Conservation (phyloP, 1,140 invertebrate genomes). For the Lordiphosa collinella region DNA sequence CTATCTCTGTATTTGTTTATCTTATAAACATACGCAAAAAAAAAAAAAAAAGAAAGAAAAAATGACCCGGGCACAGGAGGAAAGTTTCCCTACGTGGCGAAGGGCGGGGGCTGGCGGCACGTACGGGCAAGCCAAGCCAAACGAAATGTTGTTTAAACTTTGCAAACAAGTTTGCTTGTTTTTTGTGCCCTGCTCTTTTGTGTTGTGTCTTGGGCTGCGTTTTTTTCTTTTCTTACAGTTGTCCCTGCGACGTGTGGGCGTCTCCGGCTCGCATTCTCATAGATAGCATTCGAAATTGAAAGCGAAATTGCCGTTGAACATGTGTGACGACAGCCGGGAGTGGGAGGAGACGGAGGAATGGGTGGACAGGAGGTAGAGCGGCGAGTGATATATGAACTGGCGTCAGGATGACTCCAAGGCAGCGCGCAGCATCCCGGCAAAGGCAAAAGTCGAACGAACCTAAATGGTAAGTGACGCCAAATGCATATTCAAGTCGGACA, state of each 20-base stretch:
- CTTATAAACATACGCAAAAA: slow-evolving; percentile 65
- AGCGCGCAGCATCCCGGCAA: slow-evolving; percentile 37
- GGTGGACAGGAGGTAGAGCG: slow-evolving; percentile 10
- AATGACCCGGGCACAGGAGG: slow-evolving; percentile 12
- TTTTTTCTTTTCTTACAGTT: slow-evolving; percentile 22
- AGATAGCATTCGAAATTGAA: slow-evolving; percentile 77
- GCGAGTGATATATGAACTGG: slow-evolving; percentile 71
- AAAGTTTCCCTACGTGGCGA: background rate
- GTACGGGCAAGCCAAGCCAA: slow-evolving; percentile 54
- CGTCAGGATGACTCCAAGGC: slow-evolving; percentile 32
- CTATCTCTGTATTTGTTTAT: slow-evolving; percentile 73
- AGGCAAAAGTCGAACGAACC: slow-evolving; percentile 28
- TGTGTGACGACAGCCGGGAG: slow-evolving; percentile 59
- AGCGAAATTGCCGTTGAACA: slow-evolving; percentile 72
- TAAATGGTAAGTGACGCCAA: slow-evolving; percentile 59
- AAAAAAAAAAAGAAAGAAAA: slow-evolving; percentile 24
- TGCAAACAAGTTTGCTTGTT: slow-evolving; percentile 74
- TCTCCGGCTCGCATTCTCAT: slow-evolving; percentile 48
- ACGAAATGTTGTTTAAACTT: slow-evolving; percentile 76
- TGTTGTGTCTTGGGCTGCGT: slow-evolving; percentile 31
- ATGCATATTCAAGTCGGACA: slow-evolving; percentile 56
- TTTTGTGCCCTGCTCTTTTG: slow-evolving; percentile 37
- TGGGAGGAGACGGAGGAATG: slow-evolving; percentile 1
- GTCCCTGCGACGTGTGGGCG: slow-evolving; percentile 32
- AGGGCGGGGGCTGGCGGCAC: slow-evolving; percentile 27